Base-by-base conservation (phyloP, 1,140 invertebrate genomes). In the Magallana ariakensis region DNA sequence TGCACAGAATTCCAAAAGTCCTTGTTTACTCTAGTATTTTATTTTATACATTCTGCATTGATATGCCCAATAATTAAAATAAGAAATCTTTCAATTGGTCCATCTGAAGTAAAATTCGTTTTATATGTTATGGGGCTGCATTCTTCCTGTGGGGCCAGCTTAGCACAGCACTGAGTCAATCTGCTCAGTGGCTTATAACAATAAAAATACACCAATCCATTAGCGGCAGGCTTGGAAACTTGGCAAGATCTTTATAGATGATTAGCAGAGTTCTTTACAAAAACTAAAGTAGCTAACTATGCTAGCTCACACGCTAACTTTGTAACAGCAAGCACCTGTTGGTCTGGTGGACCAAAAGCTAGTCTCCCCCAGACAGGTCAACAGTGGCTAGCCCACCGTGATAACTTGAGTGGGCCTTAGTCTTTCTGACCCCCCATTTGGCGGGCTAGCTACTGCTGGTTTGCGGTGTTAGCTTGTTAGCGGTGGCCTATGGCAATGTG, bases 211-310 rank as follows among this genome's bases (percentile, higher is more conserved):
- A 75, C 66, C 66, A 26, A 75, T 75, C 66, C 66, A 75, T n/a
- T 33, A 82, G 46, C 80, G 19, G 13, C 80, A 82, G 80, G 19
- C 80, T 11, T 55, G 80, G 54, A 82, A 54, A 55, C 55, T 82
- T 16, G 11, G 82, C 82, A 84, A 53, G 82, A 56, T 84, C 15
- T 84, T 46, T 22, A 75, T 57, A 84, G 82, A 84, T 84, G 55
- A 84, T 84, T 84, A 84, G 82, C 82, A 84, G 26, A 84, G 82
- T 84, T 84, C 13, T 84, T 58, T 58, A 83, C n/a, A 83, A 83
- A 83, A 58, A 84, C 66, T 75, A 56, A 33, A 60, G 53, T 84
- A 84, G 55, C 55, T 58, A 84, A 84, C 53, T 84, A 58, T 54
- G 56, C n/a, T 33, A 84, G 82, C 22, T 84, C 15, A 58, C 82